Base-by-base conservation (phyloP, 2,113 vertebrate genomes). In the Melanotaenia duboulayi region DNA sequence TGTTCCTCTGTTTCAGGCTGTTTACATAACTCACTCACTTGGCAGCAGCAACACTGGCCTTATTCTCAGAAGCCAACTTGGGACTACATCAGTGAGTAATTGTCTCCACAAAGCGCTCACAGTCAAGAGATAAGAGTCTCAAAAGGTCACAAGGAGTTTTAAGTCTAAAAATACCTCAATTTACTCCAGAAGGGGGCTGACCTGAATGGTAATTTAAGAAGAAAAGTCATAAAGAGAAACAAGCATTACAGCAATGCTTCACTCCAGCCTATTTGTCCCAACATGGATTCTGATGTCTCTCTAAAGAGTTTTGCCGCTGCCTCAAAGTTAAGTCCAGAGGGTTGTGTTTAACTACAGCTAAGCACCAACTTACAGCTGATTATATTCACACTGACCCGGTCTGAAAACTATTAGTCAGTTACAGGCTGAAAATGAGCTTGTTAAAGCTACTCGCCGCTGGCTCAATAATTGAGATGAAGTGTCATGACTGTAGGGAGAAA, bases 51-150 rank as follows among this genome's bases (percentile, higher is more conserved):
- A 50, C 51, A 51, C 17, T 62, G 81, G 65, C 69, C 72, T 79
- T 60, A 70, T 78, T 82, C 77, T 83, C 66, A 58, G 40, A 66
- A 80, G 51, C 79, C 70, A 73, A 68, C 76, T 49, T 76, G 68
- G 80, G 74, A 86, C 55, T 64, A 39, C 78, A 87, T 89, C 74
- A 74, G 57, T 87, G 74, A 83, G 50, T 88, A 84, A 86, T 71
- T 72, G 73, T 82, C 57, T 89, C 68, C 55, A 62, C 63, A 74
- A 78, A 74, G 22, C 8, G 20, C 23, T 82, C 71, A 40, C 61
- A 78, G 75, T 60, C 35, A 7, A 46, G 39, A 83, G 64, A 76
- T 72, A 58, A 64, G 72, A 83, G 71, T 54, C 68, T 40, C 57
- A 11, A 80, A 68, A 81, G 37, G 83, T 87, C 83, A 85, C 22